phyloP scores from a whole-genome alignment of 1,140 invertebrate species.

The Lineus longissimus region DNA sequence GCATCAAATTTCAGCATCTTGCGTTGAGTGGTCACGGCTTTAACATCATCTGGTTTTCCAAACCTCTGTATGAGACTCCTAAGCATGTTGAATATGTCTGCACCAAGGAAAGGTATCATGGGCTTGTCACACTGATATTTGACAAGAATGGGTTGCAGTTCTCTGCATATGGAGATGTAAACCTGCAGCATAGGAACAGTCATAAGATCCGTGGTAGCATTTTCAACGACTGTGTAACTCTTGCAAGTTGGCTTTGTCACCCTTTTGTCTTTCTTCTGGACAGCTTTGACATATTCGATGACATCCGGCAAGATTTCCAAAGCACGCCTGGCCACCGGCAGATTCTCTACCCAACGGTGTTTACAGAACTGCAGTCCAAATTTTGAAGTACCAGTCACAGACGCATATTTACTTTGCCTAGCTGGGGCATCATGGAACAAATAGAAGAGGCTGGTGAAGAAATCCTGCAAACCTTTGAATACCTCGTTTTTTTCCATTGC shows the following conservation, averaged over 20 bases:
- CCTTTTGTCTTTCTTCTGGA: constrained; percentile 13
- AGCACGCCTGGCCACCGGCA: constrained; percentile 16
- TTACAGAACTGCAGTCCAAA: constrained; percentile 13
- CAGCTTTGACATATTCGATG: constrained; percentile 13
- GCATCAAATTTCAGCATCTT: constrained; percentile 10
- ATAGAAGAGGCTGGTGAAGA: constrained; percentile 10
- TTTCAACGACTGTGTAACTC: constrained; percentile 12
- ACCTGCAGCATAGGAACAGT: not conserved
- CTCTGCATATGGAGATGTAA: not conserved
- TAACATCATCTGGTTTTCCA: constrained; percentile 12
- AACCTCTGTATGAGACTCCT: constrained; percentile 9
- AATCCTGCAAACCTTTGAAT: constrained; percentile 8
- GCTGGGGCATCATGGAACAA: constrained; percentile 24
- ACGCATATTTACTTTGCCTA: constrained; percentile 18
- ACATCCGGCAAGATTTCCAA: constrained; percentile 1
- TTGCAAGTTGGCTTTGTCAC: constrained; percentile 17
- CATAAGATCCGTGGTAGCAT: not conserved
- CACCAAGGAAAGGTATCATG: constrained; percentile 16
- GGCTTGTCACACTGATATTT: constrained; percentile 20
- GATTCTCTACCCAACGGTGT: constrained; percentile 24
- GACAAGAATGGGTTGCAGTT: constrained; percentile 7
- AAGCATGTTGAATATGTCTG: constrained; percentile 8
- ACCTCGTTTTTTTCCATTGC: not conserved
- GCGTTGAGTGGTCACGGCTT: not conserved
- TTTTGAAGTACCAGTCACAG: not conserved